These are phyloP conservation scores for Vombatus ursinus DNA, from an alignment of 2,113 vertebrate genomes.

Conservation along the genomic window DNA sequence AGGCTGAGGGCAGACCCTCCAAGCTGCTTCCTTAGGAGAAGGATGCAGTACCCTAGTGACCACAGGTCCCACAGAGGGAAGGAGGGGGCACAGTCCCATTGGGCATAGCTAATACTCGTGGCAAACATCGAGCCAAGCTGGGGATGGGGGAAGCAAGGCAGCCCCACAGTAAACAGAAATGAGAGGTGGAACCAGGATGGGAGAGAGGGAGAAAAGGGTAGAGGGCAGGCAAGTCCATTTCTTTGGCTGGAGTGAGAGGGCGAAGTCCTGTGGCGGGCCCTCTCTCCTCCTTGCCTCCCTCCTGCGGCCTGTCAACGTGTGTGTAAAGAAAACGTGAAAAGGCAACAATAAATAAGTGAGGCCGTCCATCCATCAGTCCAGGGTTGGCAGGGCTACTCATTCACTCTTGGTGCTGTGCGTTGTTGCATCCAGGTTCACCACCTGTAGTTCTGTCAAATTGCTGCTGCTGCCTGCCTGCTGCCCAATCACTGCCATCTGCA, in stretches of 20 bases:
- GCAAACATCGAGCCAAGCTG: constrained; percentile 73
- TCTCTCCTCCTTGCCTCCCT: constrained; percentile 76
- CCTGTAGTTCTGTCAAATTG: constrained; percentile 98
- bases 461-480: constrained; percentile 96
- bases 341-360: constrained; percentile 98
- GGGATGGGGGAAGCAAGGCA: constrained; percentile 64
- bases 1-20: constrained; percentile 59
- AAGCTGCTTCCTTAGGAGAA: constrained; percentile 53
- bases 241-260: constrained; percentile 88
- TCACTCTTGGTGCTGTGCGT: constrained; percentile 92
- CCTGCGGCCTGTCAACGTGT: constrained; percentile 72
- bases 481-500: constrained; percentile 97
- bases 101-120: constrained; percentile 72
- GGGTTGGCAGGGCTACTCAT: constrained; percentile 85
- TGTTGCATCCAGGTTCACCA: constrained; percentile 93
- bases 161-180: constrained; percentile 66
- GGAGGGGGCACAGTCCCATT: constrained; percentile 65
- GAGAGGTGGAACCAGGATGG: constrained; percentile 53
- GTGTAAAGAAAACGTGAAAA: constrained; percentile 90
- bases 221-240: constrained; percentile 79
- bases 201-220: constrained; percentile 40
- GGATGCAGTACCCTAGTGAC: constrained; percentile 45
- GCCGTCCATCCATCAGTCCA: constrained; percentile 83
- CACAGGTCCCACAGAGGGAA: constrained; percentile 65
- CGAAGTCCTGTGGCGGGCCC: constrained; percentile 80